A percentile compares a stretch with the other conserved stretches of the same genome.
Evolutionary conservation across 2,797 vertebrate genomes (phyloP).

Genomic region (Pantherophis vulpinus): DNA sequence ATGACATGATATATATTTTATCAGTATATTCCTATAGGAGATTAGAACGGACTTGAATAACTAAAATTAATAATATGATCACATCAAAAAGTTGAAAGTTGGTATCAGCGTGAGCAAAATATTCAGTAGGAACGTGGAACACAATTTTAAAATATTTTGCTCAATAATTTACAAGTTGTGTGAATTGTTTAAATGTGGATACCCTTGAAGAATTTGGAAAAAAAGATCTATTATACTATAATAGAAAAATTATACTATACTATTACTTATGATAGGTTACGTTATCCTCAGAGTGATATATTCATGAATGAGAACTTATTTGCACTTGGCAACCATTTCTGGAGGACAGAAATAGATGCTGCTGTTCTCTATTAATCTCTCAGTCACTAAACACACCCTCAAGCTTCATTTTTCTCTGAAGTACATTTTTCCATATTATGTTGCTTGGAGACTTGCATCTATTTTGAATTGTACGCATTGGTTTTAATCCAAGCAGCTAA

Average conservation of each 20-base stretch:
- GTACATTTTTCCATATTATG: not conserved
- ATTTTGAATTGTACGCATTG: not conserved
- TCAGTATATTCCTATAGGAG: not conserved
- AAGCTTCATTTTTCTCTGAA: not conserved
- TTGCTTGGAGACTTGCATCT: not conserved
- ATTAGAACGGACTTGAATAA: not conserved
- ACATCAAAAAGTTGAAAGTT: not conserved
- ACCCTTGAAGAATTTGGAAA: not conserved
- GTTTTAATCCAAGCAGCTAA: not conserved
- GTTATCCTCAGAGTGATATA: not conserved
- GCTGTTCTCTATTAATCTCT: not conserved
- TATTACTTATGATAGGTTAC: not conserved
- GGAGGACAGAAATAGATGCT: not conserved
- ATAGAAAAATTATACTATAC: too few relatives aligned
- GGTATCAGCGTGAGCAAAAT: not conserved
- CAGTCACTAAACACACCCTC: not conserved
- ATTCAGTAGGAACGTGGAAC: fast-evolving
- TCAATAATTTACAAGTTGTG: not conserved
- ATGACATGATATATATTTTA: not conserved
- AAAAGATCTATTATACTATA: fast-evolving
- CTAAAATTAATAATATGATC: not conserved
- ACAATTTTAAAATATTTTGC: not conserved
- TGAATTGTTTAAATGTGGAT: not conserved
- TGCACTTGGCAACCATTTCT: not conserved
- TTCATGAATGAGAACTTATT: conserved; percentile 9